These are phyloP conservation scores for Squalus acanthias DNA, from an alignment of 2,797 vertebrate genomes.

Conservation along the genomic window DNA sequence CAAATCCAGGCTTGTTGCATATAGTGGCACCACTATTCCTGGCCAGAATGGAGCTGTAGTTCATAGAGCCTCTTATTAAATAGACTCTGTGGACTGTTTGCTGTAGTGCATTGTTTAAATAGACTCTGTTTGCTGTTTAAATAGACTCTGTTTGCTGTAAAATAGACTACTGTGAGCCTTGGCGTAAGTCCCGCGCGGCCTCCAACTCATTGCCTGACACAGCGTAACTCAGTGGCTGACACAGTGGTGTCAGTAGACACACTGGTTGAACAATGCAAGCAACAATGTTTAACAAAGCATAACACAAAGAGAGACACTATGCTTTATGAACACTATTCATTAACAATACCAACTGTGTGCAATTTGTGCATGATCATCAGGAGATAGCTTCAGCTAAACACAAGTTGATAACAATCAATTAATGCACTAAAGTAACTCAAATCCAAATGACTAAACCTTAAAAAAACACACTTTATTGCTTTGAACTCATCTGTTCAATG, in stretches of 20 bases:
- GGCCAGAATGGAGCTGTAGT: neutral
- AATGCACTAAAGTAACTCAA: neutral
- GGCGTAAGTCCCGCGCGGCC: neutral
- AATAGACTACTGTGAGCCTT: neutral
- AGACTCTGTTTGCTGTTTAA: neutral
- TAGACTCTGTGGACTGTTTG: neutral
- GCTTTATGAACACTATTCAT: neutral
- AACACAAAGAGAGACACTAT: neutral
- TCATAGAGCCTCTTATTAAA: neutral
- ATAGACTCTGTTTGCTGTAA: neutral
- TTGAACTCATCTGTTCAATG: neutral
- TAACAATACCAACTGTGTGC: neutral
- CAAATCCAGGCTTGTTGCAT: neutral
- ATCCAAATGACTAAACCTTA: neutral
- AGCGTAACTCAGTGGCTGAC: neutral
- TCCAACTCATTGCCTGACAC: neutral
- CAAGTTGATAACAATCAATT: slow-evolving; percentile 17
- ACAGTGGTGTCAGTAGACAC: neutral
- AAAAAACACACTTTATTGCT: neutral
- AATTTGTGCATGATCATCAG: neutral
- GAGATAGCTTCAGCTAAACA: neutral
- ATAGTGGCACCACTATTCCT: neutral
- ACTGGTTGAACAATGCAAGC: neutral
- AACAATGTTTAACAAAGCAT: neutral
- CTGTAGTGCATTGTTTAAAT: neutral